Evolutionary conservation across 2,888 invertebrate genomes (phyloP).

Genomic region (Mantis religiosa): DNA sequence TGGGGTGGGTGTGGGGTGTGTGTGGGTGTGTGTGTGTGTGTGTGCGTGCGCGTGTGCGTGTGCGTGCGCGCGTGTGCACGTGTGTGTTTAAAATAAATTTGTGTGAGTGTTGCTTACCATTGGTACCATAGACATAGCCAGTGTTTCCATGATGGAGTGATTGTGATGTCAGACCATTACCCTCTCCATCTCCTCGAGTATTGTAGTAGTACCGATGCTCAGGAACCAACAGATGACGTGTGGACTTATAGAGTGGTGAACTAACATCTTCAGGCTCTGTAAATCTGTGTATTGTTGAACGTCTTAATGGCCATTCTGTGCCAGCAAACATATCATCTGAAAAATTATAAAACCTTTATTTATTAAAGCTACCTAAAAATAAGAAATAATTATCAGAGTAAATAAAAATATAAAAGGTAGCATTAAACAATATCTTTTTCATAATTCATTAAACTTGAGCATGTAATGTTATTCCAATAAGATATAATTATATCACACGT

Average conservation of each 20-base stretch:
- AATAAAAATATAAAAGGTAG: too few species aligned
- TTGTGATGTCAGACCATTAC: constrained; percentile 24
- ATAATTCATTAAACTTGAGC: too few species aligned
- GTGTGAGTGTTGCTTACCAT: background rate
- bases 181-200: constrained; percentile 15
- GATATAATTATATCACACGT: too few species aligned
- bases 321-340: constrained; percentile 62
- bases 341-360: constrained; percentile 34
- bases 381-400: too few species aligned
- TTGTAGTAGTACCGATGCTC: constrained; percentile 31
- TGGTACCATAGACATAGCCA: background rate
- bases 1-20: too few species aligned
- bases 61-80: too few species aligned
- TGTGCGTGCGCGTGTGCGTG: too few species aligned
- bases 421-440: too few species aligned
- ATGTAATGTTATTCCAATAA: too few species aligned
- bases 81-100: background rate
- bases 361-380: too few species aligned
- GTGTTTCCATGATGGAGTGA: constrained; percentile 18
- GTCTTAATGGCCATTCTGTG: constrained; percentile 70
- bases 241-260: constrained; percentile 71
- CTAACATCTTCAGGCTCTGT: constrained; percentile 74
- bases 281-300: constrained; percentile 73
- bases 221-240: constrained; percentile 69
- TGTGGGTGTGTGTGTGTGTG: too few species aligned